Evolutionary conservation across 2,113 vertebrate species (phyloP).

Genomic region (Nestor notabilis): DNA sequence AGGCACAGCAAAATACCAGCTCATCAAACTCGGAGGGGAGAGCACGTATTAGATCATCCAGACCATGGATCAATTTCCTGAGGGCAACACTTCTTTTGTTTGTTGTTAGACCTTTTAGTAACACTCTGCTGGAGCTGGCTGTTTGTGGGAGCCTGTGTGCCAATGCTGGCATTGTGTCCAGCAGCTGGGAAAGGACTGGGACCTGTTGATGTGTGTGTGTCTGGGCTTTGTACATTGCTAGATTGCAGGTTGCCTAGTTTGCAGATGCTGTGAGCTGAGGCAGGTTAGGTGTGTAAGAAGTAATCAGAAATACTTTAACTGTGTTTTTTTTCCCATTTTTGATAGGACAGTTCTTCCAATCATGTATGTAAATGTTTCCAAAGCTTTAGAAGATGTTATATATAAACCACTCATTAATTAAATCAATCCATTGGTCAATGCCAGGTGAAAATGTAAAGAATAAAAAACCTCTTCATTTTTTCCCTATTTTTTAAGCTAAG

Average conservation of each 20-base stretch:
- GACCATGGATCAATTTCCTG: background rate
- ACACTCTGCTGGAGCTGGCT: background rate
- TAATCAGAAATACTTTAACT: background rate
- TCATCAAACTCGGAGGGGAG: background rate
- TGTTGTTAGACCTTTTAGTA: background rate
- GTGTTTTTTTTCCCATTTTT: background rate
- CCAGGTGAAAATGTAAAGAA: background rate
- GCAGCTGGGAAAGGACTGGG: background rate
- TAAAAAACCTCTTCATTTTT: background rate
- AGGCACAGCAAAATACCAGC: background rate
- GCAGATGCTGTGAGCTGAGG: background rate
- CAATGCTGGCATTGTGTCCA: background rate
- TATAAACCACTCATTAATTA: background rate
- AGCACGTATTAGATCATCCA: background rate
- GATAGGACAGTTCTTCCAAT: background rate
- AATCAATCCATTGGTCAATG: background rate
- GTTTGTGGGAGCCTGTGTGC: background rate
- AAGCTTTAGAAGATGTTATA: background rate
- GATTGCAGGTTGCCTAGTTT: background rate
- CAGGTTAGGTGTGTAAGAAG: background rate
- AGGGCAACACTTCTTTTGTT: slow-evolving; percentile 31
- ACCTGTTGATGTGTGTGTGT: background rate
- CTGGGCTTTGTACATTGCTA: background rate
- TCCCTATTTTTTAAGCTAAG: background rate
- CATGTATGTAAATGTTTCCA: background rate